A percentile compares a stretch with the other conserved stretches of the same genome.
Evolutionary conservation across 2,888 invertebrate species (phyloP).

Genomic region (Ecdyonurus torrentis): DNA sequence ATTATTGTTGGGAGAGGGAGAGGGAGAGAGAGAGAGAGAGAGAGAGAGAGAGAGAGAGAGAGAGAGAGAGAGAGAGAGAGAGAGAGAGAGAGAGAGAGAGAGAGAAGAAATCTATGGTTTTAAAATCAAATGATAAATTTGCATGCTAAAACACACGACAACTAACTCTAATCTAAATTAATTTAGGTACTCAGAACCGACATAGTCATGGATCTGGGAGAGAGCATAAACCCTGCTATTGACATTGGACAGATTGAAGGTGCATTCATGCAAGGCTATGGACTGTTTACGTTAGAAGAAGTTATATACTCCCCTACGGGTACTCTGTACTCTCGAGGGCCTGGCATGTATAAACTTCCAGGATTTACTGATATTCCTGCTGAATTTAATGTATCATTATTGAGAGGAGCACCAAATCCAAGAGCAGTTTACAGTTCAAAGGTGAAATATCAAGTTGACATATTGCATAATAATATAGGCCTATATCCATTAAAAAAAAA

Average conservation of each 20-base stretch:
- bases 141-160: not conserved
- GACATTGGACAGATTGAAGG: conserved; percentile 96
- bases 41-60: no score
- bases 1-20: no score
- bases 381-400: conserved; percentile 79
- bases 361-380: conserved; percentile 82
- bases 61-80: no score
- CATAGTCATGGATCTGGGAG: conserved; percentile 93
- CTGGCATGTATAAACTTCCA: conserved; percentile 88
- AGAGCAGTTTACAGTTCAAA: conserved; percentile 91
- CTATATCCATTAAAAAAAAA: no score
- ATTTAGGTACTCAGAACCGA: conserved; percentile 61
- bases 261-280: conserved; percentile 87
- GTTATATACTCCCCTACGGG: conserved; percentile 73
- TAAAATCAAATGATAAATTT: not conserved
- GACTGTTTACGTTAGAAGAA: conserved; percentile 81
- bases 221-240: conserved; percentile 89
- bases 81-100: no score
- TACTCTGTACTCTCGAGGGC: conserved; percentile 65
- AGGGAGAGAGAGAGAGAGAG: no score
- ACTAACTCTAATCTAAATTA: conserved; percentile 2
- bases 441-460: no score
- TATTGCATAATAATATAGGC: no score
- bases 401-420: conserved; percentile 81
- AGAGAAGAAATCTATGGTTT: no score